These are phyloP conservation scores for Drosophila algonquin DNA, from an alignment of 2,888 invertebrate genomes.

Conservation along the genomic window DNA sequence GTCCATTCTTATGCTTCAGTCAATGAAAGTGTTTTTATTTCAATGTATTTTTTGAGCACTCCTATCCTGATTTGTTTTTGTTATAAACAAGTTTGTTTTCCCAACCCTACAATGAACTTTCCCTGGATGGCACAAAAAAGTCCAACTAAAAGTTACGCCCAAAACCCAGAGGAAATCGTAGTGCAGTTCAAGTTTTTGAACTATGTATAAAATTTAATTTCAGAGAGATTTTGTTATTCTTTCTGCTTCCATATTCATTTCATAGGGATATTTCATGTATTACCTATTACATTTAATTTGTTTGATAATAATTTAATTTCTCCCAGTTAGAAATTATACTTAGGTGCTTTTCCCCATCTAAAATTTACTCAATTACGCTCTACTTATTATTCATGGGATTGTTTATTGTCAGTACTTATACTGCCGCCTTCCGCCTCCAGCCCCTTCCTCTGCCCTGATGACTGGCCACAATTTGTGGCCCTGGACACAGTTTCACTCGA, in stretches of 20 bases:
- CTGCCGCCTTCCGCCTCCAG: background rate
- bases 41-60: background rate
- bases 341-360: background rate
- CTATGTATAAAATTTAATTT: background rate
- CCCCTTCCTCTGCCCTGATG: background rate
- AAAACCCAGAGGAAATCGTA: background rate
- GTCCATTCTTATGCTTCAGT: background rate
- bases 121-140: background rate
- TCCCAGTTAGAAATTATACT: background rate
- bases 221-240: background rate
- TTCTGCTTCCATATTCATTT: background rate
- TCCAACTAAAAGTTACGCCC: background rate
- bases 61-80: background rate
- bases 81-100: background rate
- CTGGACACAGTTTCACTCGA: background rate
- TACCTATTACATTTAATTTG: background rate
- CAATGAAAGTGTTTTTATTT: background rate
- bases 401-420: constrained; percentile 7
- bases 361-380: constrained; percentile 9
- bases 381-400: constrained; percentile 22
- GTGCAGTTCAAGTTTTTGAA: background rate
- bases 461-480: constrained; percentile 4
- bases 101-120: background rate
- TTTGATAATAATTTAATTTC: background rate
- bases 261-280: background rate